Base-by-base conservation (phyloP, 2,113 vertebrate genomes). In the Eupsittula cactorum region DNA sequence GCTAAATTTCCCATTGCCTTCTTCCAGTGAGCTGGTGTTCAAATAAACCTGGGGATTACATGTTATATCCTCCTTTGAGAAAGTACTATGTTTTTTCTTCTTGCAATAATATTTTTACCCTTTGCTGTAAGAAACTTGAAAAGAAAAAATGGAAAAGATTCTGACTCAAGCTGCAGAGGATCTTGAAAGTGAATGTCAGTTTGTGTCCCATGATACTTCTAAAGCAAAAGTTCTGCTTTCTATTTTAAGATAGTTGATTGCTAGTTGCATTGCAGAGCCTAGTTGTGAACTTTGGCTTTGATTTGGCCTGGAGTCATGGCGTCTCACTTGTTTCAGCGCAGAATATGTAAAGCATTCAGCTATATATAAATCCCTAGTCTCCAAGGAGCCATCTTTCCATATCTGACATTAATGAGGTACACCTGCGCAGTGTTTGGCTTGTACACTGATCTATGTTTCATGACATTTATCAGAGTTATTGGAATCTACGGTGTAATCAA, bases 331-430 rank as follows among this genome's bases (percentile, higher is more conserved):
- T 88, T 95, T 92, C 91, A 94, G 84, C 94, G 71, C 77, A 91
- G 92, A 96, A 85, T 96, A 95, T 59, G 78, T 82, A 77, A 96
- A 92, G 69, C 76, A 84, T 95, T 90, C 13, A n/a, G 82, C 68
- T 86, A 35, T 28, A 35, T 28, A 82, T 96, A 97, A 98, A 95
- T 96, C 90, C 86, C 42, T 27, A 29, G 28, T 87, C 97, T 96
- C 97, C 7, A 47, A 91, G 96, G 97, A 93, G 57, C 53, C 74
- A 77, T 97, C 75, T 63, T 74, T 92, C 52, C 55, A 9, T 86
- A 73, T 74, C 75, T 97, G 96, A 96, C 76, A 20, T 92, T 97
- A 97, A 97, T 62, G 74, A 97, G 97, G 91, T 92, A 94, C 96
- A 98, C 94, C 96, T 98, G 97, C 88, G 71, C 91, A 93, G 89